These are phyloP conservation scores for Carcharodon carcharias DNA, from an alignment of 2,797 vertebrate species.

Conservation along the genomic window DNA sequence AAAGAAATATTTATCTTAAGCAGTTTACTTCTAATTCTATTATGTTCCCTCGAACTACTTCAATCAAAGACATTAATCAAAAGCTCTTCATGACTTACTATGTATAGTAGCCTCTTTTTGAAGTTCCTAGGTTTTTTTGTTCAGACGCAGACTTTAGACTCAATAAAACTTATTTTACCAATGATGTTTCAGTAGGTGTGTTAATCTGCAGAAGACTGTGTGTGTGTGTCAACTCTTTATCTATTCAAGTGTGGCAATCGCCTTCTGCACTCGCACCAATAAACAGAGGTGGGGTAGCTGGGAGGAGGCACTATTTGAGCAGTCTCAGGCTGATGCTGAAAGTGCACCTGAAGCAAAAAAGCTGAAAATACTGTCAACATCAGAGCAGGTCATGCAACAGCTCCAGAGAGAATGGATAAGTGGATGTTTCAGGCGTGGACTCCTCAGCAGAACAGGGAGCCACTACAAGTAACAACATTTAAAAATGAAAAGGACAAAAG, in stretches of 20 bases:
- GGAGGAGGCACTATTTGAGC: no score
- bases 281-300: no score
- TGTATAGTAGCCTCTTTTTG: not conserved
- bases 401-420: no score
- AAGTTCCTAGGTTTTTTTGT: not conserved
- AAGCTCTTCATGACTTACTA: not conserved
- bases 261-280: not conserved
- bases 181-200: not conserved
- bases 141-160: not conserved
- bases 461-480: no score
- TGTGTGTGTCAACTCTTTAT: not conserved
- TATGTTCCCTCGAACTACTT: not conserved
- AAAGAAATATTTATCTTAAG: not conserved
- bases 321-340: no score
- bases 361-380: no score
- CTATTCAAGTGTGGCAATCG: no score
- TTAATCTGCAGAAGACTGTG: not conserved
- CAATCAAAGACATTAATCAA: not conserved
- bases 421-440: no score
- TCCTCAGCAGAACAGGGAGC: no score
- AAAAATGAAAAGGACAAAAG: no score
- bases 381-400: no score
- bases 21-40: not conserved
- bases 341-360: no score
- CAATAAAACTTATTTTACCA: not conserved